Conservation (phyloP, 2,888 invertebrate species). For the Coelinius sp. region DNA sequence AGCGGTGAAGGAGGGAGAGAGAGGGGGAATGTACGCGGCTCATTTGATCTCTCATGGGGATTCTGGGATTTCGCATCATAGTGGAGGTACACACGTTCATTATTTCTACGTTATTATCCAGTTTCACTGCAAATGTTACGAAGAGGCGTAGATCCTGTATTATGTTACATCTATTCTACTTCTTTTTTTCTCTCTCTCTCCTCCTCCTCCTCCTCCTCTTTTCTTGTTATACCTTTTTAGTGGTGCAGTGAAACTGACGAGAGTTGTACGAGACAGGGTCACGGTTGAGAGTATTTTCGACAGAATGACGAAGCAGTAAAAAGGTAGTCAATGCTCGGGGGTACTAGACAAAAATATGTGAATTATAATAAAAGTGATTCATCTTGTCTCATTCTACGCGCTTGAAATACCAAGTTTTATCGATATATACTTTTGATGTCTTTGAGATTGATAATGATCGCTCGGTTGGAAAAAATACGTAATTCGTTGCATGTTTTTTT, state of each 20-base stretch:
- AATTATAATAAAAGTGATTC: conserved; percentile 31
- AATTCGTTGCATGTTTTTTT: conserved; percentile 14
- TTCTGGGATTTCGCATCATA: conserved; percentile 19
- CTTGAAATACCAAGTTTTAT: conserved; percentile 10
- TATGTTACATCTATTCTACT: conserved; percentile 6
- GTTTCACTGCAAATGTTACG: conserved; percentile 15
- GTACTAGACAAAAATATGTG: conserved; percentile 3
- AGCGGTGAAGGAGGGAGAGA: neutral
- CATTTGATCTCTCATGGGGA: conserved; percentile 26
- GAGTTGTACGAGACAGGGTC: conserved; percentile 14
- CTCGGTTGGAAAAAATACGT: neutral
- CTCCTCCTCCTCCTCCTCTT: neutral
- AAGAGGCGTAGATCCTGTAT: neutral
- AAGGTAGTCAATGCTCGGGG: neutral
- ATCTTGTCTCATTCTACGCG: conserved; percentile 15
- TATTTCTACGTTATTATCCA: conserved; percentile 7
- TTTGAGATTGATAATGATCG: neutral
- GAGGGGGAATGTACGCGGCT: conserved; percentile 15
- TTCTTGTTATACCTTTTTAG: neutral
- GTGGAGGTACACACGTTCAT: conserved; percentile 10
- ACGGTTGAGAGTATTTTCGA: conserved; percentile 26
- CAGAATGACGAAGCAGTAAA: conserved; percentile 19
- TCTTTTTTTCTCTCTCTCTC: neutral
- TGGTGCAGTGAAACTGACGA: conserved; percentile 19
- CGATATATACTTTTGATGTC: conserved; percentile 11